phyloP scores from a whole-genome alignment of 1,140 invertebrate species.

The Diorhabda carinulata region DNA sequence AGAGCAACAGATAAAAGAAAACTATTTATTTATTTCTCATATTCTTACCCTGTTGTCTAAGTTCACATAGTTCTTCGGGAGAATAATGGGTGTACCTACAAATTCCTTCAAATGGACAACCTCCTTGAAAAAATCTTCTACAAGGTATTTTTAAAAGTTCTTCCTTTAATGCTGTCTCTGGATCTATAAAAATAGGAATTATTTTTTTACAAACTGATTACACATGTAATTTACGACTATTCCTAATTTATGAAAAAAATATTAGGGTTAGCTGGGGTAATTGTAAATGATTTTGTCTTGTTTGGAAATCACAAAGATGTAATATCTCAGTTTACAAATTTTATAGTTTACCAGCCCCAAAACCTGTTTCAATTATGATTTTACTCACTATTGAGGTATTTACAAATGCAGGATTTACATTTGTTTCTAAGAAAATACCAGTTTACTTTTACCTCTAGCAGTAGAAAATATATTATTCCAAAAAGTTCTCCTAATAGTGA shows the following conservation, averaged over 20 bases:
- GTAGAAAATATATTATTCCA: too few relatives aligned
- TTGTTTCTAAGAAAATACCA: too few relatives aligned
- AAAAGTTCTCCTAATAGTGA: too few relatives aligned
- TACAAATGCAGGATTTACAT: too few relatives aligned
- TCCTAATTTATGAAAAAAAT: slow-evolving; percentile 6
- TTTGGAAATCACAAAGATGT: too few relatives aligned
- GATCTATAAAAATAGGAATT: slow-evolving; percentile 48
- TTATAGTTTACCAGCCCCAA: too few relatives aligned
- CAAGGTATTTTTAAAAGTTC: slow-evolving; percentile 59
- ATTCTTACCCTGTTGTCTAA: slow-evolving; percentile 54
- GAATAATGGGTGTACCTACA: slow-evolving; percentile 65
- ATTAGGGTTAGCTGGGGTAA: not conserved
- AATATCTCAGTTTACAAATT: too few relatives aligned
- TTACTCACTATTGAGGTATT: too few relatives aligned
- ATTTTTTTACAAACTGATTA: slow-evolving; percentile 4
- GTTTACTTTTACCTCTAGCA: too few relatives aligned
- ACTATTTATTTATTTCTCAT: not conserved
- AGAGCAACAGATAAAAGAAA: not conserved
- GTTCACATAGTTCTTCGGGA: slow-evolving; percentile 52
- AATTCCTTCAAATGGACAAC: slow-evolving; percentile 58
- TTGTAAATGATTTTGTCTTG: too few relatives aligned
- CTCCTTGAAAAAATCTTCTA: slow-evolving; percentile 51
- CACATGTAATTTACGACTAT: too few relatives aligned
- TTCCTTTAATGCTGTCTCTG: slow-evolving; percentile 56
- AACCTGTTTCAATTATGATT: too few relatives aligned